Evolutionary conservation across 2,113 vertebrate genomes (phyloP), one percentile per base, ranked within the genome.

Genomic region (Ceyx cyanopectus): DNA sequence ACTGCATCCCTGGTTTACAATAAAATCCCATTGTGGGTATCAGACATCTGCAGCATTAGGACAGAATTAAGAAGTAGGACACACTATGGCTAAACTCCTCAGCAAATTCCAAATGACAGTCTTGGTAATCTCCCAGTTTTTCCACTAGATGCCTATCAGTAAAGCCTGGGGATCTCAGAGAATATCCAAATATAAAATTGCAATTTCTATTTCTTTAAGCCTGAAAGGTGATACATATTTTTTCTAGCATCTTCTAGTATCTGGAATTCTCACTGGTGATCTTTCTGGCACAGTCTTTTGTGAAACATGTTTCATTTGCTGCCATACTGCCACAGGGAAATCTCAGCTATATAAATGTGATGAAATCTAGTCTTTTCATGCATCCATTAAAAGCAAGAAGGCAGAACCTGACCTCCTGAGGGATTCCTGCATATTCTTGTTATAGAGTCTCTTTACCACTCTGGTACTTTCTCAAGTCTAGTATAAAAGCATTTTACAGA

Each of bases 201-300:
- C 16, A 87, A 54, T 94, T 91, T 91, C 81, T 92, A 43, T 76
- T 88, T 68, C 91, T 93, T 95, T 89, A 94, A 96, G 74, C 37
- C 79, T 97, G 95, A 96, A 97, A 97, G 79, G 58, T 66, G 79
- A 95, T 95, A 95, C 48, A 40, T 93, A 83, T 95, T 97, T 97
- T 97, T 97, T 96, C 94, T 94, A 95, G 67, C 51, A 87, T 89
- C 68, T 80, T 87, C 24, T 74, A 90, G 76, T 87, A 92, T 77
- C 74, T 96, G 94, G 94, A 97, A 95, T 96, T 93, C 82, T 90
- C 75, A 75, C 43, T 96, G 95, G 87, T 94, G 95, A 81, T 60
- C 73, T 76, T 95, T 92, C 85, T 90, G 93, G 92, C 93, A 73
- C 63, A 95, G 65, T 62, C 65, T 96, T 97, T 87, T 95, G 81